Evolutionary conservation across 2,797 vertebrate species (phyloP).

Genomic region (Epinephelus malabaricus): DNA sequence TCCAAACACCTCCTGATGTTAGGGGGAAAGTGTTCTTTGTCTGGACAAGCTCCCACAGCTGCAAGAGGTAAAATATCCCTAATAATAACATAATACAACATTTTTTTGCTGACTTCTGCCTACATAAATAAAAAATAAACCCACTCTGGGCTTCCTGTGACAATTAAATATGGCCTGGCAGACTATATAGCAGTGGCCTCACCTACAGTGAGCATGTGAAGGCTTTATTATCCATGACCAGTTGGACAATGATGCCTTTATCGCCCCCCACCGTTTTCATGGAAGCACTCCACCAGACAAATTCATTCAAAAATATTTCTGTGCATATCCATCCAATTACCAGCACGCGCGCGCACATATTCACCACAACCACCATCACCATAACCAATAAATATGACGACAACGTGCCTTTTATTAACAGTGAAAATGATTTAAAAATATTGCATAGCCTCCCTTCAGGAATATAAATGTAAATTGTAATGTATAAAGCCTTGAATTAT

Average conservation of each 20-base stretch:
- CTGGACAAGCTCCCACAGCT: slow-evolving; percentile 31
- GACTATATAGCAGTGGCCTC: slow-evolving; percentile 15
- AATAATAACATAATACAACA: slow-evolving; percentile 23
- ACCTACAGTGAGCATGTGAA: slow-evolving; percentile 30
- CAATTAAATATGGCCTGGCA: slow-evolving; percentile 27
- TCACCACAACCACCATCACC: not conserved
- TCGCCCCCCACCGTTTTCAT: slow-evolving; percentile 69
- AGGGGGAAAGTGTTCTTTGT: slow-evolving; percentile 54
- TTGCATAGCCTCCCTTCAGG: too few relatives aligned
- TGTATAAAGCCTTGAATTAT: not conserved
- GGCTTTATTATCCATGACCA: slow-evolving; percentile 43
- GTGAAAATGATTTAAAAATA: too few relatives aligned
- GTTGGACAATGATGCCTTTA: slow-evolving; percentile 61
- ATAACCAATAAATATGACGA: slow-evolving; percentile 15
- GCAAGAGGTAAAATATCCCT: not conserved
- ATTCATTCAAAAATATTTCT: slow-evolving; percentile 70
- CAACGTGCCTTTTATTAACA: slow-evolving; percentile 11
- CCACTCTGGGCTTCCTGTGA: not conserved
- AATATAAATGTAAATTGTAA: too few relatives aligned
- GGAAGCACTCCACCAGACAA: slow-evolving; percentile 42
- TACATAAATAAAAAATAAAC: slow-evolving; percentile 20
- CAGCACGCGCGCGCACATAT: not conserved
- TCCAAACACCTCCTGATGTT: slow-evolving; percentile 59
- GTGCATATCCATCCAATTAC: slow-evolving; percentile 20
- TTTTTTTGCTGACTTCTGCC: slow-evolving; percentile 10